Evolutionary conservation across 1,140 invertebrate genomes (phyloP).

Genomic region (Lepidurus arcticus): DNA sequence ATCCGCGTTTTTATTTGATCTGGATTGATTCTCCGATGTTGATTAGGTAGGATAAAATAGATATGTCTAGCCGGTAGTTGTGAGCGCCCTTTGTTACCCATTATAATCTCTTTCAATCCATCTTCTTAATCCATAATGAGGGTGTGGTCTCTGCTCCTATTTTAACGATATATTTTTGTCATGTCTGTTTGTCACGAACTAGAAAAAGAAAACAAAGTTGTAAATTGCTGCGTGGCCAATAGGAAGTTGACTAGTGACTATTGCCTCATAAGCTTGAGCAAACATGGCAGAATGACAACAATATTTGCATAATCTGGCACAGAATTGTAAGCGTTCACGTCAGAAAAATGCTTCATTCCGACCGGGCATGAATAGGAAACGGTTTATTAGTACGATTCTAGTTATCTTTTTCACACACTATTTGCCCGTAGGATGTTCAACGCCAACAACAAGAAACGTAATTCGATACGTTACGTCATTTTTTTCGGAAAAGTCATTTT

Average conservation of each 20-base stretch:
- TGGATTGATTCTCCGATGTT: not conserved
- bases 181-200: not conserved
- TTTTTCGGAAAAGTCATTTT: not conserved
- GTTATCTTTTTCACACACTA: not conserved
- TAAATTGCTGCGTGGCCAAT: not conserved
- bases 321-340: not conserved
- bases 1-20: not conserved
- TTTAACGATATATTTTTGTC: not conserved
- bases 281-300: not conserved
- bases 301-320: not conserved
- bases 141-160: not conserved
- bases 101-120: not conserved
- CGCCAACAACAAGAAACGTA: no score
- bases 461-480: not conserved
- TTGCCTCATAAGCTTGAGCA: not conserved
- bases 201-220: not conserved
- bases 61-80: not conserved
- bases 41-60: not conserved
- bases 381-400: not conserved
- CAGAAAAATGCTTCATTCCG: not conserved
- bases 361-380: not conserved
- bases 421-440: no score
- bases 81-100: not conserved
- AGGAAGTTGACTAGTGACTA: not conserved
- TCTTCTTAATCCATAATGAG: not conserved